phyloP scores from a whole-genome alignment of 2,113 vertebrate genomes.

The Lagopus leucura region DNA sequence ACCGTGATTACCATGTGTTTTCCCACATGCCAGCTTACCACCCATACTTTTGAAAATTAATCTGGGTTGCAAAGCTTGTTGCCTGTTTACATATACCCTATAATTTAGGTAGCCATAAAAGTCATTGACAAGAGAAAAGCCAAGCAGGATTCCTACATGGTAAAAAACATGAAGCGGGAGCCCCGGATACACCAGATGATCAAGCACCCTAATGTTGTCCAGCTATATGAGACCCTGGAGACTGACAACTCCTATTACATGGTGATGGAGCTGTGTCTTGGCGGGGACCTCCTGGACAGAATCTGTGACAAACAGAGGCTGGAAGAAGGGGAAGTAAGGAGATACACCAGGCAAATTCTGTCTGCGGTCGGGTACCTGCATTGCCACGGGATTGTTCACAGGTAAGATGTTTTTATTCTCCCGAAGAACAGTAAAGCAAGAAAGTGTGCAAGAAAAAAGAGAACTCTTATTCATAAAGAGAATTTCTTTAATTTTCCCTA shows the following conservation, averaged over 20 bases:
- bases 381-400: constrained; percentile 82
- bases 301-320: constrained; percentile 85
- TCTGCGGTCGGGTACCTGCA: constrained; percentile 83
- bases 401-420: constrained; percentile 58
- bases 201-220: constrained; percentile 83
- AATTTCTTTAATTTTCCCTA: neutral
- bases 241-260: constrained; percentile 88
- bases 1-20: neutral
- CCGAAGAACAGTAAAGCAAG: neutral
- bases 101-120: constrained; percentile 83
- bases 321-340: constrained; percentile 82
- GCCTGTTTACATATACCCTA: neutral
- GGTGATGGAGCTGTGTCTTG: constrained; percentile 85
- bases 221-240: constrained; percentile 84
- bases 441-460: neutral
- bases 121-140: constrained; percentile 90
- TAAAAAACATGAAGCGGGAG: constrained; percentile 87
- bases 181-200: constrained; percentile 86
- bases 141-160: constrained; percentile 82
- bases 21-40: neutral
- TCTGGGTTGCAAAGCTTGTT: neutral
- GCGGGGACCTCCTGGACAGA: constrained; percentile 86
- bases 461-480: neutral
- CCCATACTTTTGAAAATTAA: neutral
- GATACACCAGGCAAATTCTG: constrained; percentile 84